These are phyloP conservation scores for Kryptolebias ocellatus DNA, from an alignment of 2,797 vertebrate genomes.

Conservation along the genomic window DNA sequence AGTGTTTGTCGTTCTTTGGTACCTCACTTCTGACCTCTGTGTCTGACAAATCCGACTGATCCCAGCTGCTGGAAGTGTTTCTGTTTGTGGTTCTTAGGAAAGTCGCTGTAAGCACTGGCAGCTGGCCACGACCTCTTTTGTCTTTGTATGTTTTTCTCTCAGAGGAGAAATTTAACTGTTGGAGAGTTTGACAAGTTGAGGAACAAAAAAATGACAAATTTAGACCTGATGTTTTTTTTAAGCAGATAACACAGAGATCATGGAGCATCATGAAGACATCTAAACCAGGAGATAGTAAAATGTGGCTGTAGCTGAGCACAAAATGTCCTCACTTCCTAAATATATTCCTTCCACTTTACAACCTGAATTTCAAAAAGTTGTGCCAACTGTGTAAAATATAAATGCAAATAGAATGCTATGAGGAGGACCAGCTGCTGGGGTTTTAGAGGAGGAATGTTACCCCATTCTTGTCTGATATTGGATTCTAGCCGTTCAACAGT, in stretches of 20 bases:
- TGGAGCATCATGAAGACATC: background rate
- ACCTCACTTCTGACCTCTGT: conserved; percentile 12
- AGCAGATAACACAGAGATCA: background rate
- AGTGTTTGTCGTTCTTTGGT: background rate
- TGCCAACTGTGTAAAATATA: no score
- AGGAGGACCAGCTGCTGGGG: no score
- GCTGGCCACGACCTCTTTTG: conserved; percentile 16
- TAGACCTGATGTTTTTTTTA: background rate
- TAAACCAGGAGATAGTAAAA: background rate
- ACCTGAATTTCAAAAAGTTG: no score
- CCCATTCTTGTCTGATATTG: no score
- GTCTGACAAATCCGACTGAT: background rate
- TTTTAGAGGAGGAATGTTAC: no score
- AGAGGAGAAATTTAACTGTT: conserved; percentile 23
- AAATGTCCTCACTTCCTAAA: no score
- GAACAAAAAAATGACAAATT: background rate
- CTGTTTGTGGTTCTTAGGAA: conserved; percentile 34
- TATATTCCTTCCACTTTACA: no score
- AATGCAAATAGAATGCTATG: no score
- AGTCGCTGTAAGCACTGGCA: conserved; percentile 36
- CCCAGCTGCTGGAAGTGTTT: conserved; percentile 26
- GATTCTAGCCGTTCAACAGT: no score
- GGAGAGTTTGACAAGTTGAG: background rate
- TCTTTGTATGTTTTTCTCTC: conserved; percentile 28
- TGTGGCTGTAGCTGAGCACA: no score